Base-by-base conservation (phyloP, 2,113 vertebrate species). In the Neolamprologus devosi region DNA sequence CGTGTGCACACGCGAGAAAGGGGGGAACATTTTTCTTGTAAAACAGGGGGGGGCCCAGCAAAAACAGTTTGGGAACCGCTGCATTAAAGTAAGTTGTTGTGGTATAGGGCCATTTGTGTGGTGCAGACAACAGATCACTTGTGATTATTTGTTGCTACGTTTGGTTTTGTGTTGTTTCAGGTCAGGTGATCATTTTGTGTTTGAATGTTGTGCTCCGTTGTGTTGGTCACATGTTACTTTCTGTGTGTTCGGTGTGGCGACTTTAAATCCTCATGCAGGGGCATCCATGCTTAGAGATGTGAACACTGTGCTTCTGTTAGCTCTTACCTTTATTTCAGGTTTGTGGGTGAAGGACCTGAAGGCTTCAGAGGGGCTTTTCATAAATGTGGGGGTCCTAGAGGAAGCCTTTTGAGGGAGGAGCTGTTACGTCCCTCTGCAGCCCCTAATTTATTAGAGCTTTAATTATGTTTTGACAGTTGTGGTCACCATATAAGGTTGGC, bases 271-370 rank as follows among this genome's bases (percentile, higher is more conserved):
- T 51, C 49, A 51, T 1, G 17, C 49, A 8, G 7, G 45, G 45
- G 0, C 49, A 51, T 3, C 49, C 49, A 10, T 51, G 49, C 49
- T n/a, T 51, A 10, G 1, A 9, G 17, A 49, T 49, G 49, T 9
- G 49, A 51, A 51, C 49, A 51, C 49, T 51, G 49, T 3, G 49
- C 49, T 51, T 51, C 49, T 51, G 19, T 51, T 51, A 9, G 5
- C 49, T 51, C 0, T n/a, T 51, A 9, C 49, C 0, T 51, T 51
- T 0, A 51, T 51, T n/a, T 0, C 49, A 51, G 49, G 49, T 51
- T 51, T n/a, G 49, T 51, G 49, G 9, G 9, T 51, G 17, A 5
- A 9, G 17, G 17, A 51, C 17, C 49, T 51, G 49, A 5, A 51
- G 49, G 49, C 49, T 51, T 51, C 49, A 51, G 49, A 51, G 17